Evolutionary conservation across 2,113 vertebrate genomes (phyloP).

Genomic region (Nothocercus julius): DNA sequence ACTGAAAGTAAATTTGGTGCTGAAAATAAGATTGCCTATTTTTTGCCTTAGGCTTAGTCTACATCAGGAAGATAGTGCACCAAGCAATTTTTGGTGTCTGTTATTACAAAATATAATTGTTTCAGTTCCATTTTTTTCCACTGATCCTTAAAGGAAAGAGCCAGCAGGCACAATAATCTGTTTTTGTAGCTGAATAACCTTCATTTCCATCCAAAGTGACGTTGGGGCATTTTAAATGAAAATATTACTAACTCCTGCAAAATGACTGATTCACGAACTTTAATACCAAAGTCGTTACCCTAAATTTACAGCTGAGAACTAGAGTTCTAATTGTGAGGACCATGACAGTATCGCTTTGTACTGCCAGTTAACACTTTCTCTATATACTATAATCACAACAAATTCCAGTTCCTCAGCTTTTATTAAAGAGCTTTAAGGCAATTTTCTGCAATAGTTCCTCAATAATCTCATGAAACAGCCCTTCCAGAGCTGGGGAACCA

Average conservation of each 20-base stretch:
- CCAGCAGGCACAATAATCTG: neutral
- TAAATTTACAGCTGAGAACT: slow-evolving; percentile 70
- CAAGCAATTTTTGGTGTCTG: neutral
- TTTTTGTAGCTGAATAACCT: neutral
- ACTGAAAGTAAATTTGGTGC: neutral
- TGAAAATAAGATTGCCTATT: neutral
- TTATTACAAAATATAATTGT: slow-evolving; percentile 37
- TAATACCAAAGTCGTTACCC: slow-evolving; percentile 69
- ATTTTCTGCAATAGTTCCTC: slow-evolving; percentile 50
- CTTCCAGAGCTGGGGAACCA: slow-evolving; percentile 40
- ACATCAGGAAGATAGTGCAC: neutral
- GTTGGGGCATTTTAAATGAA: slow-evolving; percentile 35
- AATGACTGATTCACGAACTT: slow-evolving; percentile 57
- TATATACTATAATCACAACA: slow-evolving; percentile 3
- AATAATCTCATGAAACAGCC: slow-evolving; percentile 51
- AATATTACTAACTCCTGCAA: slow-evolving; percentile 55
- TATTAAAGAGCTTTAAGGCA: slow-evolving; percentile 55
- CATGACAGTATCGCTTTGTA: slow-evolving; percentile 63
- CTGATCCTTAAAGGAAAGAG: slow-evolving; percentile 34
- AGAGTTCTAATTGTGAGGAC: slow-evolving; percentile 60
- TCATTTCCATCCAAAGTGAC: neutral
- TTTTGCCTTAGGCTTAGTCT: slow-evolving; percentile 24
- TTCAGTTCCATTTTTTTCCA: neutral
- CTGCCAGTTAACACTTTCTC: slow-evolving; percentile 33
- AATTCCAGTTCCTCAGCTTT: slow-evolving; percentile 24